These are phyloP conservation scores for Luidia sarsii DNA, from an alignment of 53 echinoderm and acorn worm genomes.

Conservation along the genomic window DNA sequence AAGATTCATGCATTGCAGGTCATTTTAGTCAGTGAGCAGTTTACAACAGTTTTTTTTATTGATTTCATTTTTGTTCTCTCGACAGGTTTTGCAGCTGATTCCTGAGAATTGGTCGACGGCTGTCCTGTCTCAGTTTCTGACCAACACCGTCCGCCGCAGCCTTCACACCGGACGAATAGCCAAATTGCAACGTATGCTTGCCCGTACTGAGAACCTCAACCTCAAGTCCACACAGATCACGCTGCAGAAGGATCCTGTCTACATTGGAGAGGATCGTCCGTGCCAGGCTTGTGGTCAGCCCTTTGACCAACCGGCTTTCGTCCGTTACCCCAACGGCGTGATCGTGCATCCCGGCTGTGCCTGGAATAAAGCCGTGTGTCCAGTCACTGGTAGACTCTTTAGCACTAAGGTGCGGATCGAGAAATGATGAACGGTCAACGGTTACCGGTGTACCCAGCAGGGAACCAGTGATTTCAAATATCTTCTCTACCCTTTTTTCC, in stretches of 20 bases:
- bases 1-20: too few species aligned
- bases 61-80: too few species aligned
- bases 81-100: constrained; percentile 89
- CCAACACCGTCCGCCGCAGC: constrained; percentile 76
- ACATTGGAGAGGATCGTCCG: constrained; percentile 66
- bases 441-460: too few species aligned
- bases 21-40: too few species aligned
- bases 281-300: constrained; percentile 81
- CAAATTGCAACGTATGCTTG: constrained; percentile 75
- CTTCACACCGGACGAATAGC: constrained; percentile 76
- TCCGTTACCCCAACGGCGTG: constrained; percentile 90
- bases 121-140: constrained; percentile 83
- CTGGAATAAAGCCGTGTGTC: constrained; percentile 92
- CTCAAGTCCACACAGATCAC: constrained; percentile 56
- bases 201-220: constrained; percentile 88
- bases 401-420: constrained; percentile 29
- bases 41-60: too few species aligned
- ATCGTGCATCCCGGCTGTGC: constrained; percentile 92
- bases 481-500: too few species aligned
- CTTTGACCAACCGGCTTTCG: constrained; percentile 83
- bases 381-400: constrained; percentile 84
- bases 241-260: constrained; percentile 60
- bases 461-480: too few species aligned
- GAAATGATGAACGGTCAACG: background rate
- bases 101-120: constrained; percentile 97